These are phyloP conservation scores for Candoia aspera DNA, from an alignment of 2,113 vertebrate species.

Conservation along the genomic window DNA sequence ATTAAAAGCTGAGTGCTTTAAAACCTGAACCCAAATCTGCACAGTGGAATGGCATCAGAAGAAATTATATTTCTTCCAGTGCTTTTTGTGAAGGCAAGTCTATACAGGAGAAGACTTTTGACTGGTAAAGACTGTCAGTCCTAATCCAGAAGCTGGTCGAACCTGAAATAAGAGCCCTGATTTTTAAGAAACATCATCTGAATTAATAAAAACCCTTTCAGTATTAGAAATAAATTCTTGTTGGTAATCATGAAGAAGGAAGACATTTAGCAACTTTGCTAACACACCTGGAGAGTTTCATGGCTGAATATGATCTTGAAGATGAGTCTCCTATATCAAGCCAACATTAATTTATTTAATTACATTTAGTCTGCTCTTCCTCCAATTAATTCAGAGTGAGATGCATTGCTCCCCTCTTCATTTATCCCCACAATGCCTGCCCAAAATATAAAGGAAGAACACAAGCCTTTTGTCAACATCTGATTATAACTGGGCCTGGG, in stretches of 20 bases:
- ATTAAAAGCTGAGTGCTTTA: neutral
- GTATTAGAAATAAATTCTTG: neutral
- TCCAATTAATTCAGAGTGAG: neutral
- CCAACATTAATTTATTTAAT: neutral
- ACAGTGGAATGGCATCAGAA: neutral
- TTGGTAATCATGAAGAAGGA: neutral
- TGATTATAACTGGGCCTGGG: neutral
- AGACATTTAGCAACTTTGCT: neutral
- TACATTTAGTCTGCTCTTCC: neutral
- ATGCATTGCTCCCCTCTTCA: neutral
- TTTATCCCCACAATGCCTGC: neutral
- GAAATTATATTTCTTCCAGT: neutral
- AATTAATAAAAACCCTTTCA: neutral
- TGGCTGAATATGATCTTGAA: neutral
- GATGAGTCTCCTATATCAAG: neutral
- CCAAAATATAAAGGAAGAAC: neutral
- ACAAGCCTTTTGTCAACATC: neutral
- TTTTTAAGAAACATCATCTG: neutral
- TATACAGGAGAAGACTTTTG: neutral
- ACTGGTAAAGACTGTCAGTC: neutral
- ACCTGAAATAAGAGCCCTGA: neutral
- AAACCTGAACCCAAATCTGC: neutral
- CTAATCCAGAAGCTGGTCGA: neutral
- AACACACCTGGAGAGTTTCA: neutral
- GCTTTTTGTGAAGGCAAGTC: slow-evolving; percentile 5